Evolutionary conservation across 2,888 invertebrate species (phyloP).

Genomic region (Encarsia formosa): DNA sequence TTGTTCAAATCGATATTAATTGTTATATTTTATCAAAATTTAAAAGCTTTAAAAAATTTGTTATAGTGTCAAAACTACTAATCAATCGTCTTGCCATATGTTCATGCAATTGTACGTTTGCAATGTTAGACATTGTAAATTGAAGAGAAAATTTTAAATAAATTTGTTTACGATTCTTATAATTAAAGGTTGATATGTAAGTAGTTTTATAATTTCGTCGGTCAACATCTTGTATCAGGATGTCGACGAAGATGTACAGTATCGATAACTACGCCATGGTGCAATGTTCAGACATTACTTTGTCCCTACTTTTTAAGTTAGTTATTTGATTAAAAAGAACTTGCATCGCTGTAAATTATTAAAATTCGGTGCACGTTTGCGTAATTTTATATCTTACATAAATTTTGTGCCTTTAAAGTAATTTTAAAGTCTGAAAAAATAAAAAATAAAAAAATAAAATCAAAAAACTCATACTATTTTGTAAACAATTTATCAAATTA

Average conservation of each 20-base stretch:
- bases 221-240: conserved; percentile 44
- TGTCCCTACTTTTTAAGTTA: background rate
- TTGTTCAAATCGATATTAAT: no score
- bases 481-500: conserved; percentile 20
- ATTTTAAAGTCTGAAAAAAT: conserved; percentile 15
- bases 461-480: conserved; percentile 7
- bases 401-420: conserved; percentile 17
- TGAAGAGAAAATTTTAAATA: no score
- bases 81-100: conserved; percentile 32
- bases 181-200: no score
- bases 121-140: conserved; percentile 6
- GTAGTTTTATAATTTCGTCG: conserved; percentile 21
- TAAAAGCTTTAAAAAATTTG: no score
- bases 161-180: conserved; percentile 2
- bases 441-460: background rate
- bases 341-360: conserved; percentile 24
- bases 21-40: no score
- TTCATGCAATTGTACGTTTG: conserved; percentile 12
- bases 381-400: conserved; percentile 4
- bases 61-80: no score
- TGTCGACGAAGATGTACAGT: conserved; percentile 39
- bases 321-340: background rate
- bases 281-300: conserved; percentile 30
- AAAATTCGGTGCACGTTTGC: conserved; percentile 8
- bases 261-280: conserved; percentile 28